Base-by-base conservation (phyloP, 2,797 vertebrate genomes). In the Arnoldichthys spilopterus region DNA sequence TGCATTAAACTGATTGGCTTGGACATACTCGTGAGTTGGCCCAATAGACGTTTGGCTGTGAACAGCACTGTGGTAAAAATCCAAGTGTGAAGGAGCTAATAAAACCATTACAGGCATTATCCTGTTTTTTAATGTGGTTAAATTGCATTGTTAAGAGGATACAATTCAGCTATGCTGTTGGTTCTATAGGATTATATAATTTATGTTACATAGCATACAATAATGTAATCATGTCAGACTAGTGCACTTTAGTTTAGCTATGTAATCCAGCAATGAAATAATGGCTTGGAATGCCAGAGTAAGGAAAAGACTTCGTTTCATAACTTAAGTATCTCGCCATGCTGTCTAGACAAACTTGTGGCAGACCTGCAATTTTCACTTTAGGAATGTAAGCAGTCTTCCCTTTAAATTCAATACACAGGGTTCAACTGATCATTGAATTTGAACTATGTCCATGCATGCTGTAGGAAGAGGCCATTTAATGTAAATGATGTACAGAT, bases 1-100 rank as follows among this genome's bases (percentile, higher is more conserved):
- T 56, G 70, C 43, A 56, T 66, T 74, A 53, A 69, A 56, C 62
- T 47, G 61, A 64, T 51, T 63, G 62, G 58, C 51, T 51, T 28
- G 53, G 28, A 9, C 71, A 56, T 20, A 49, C n/a, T 75, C 28
- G 12, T 49, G 34, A 76, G 71, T 58, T 9, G 30, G 20, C 71
- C n/a, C 76, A 71, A 26, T 72, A 22, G 47, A n/a, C 11, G 67
- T 49, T 26, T 68, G 20, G 12, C 63, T 66, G 63, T 16, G 16
- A 28, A 30, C 26, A 22, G 26, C 26, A 20, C 43, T 28, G 43
- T 51, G 24, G 26, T 69, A 51, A 32, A 47, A 77, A 54, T 69
- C 45, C n/a, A 73, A 58, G 43, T 51, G 26, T 51, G 8, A 20
- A 49, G 4, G 26, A 20, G 34, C 13, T 40, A 71, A 59, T 5